Evolutionary conservation across 1,140 invertebrate species (phyloP), one percentile per base, ranked within the genome.

Genomic region (Diprion similis): DNA sequence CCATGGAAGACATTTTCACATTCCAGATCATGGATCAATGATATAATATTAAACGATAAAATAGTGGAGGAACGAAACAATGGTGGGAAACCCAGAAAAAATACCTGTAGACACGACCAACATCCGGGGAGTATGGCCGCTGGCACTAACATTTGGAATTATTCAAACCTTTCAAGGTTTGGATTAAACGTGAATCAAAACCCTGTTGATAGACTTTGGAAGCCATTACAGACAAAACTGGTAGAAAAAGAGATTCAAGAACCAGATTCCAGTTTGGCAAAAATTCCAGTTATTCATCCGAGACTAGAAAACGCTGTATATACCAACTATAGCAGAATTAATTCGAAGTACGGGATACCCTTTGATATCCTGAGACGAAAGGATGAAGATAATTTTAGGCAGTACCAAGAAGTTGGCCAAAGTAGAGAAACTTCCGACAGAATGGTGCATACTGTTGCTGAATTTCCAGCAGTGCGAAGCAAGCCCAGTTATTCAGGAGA

Each of bases 331-430:
- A 37, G 24, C 24, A 37, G 24, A 37, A 1, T 37, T 37, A 37
- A 37, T 1, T 37, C 24, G 6, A 37, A 37, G 51, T 59, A 48
- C 47, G 18, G 18, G 9, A 24, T 45, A n/a, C 59, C 66, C 51
- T 71, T 68, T 9, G 70, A 75, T 45, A 48, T 75, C 11, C 64
- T 75, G 4, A 64, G 70, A 37, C 24, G 24, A 10, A 46, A 68
- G 19, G 24, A 69, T 0, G 73, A 71, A 10, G 51, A 71, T 24
- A 65, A 65, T 67, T 65, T 75, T 13, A 75, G 66, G 15, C 73
- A 75, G 24, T 75, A 75, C 71, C 73, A 70, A 4, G 73, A 75
- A 24, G 71, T 75, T 10, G 73, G 70, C 15, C 46, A 13, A 15
- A 13, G 51, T 37, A 17, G n/a, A 59, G n/a, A 8, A 71, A 51